These are phyloP conservation scores for Idaea biselata DNA, from an alignment of 2,888 invertebrate species.

Conservation along the genomic window DNA sequence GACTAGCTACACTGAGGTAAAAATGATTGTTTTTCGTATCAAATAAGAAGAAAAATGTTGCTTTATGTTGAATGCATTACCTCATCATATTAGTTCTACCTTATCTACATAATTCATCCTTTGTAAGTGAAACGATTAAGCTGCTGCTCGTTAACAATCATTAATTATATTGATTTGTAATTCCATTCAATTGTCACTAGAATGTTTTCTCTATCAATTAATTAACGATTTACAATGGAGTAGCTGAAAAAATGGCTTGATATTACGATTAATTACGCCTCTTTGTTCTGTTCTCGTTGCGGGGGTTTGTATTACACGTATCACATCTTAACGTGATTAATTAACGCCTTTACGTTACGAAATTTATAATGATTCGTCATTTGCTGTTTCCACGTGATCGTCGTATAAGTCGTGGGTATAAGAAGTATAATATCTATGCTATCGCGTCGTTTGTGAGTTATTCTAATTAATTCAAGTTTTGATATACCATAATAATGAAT, in stretches of 20 bases:
- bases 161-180: neutral
- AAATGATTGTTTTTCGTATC: neutral
- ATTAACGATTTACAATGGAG: neutral
- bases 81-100: neutral
- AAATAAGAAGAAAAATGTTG: neutral
- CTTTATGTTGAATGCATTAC: neutral
- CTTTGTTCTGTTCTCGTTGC: neutral
- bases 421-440: neutral
- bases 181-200: neutral
- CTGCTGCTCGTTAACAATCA: neutral
- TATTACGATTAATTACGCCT: neutral
- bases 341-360: neutral
- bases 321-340: neutral
- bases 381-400: neutral
- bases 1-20: neutral
- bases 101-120: neutral
- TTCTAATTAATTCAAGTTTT: neutral
- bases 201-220: neutral
- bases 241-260: neutral
- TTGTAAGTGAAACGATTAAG: neutral
- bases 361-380: neutral
- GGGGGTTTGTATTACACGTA: neutral
- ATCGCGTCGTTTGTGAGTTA: neutral
- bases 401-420: neutral
- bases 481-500: neutral